phyloP scores from a whole-genome alignment of 2,888 invertebrate genomes.

The Mesodorylaimus sp. region DNA sequence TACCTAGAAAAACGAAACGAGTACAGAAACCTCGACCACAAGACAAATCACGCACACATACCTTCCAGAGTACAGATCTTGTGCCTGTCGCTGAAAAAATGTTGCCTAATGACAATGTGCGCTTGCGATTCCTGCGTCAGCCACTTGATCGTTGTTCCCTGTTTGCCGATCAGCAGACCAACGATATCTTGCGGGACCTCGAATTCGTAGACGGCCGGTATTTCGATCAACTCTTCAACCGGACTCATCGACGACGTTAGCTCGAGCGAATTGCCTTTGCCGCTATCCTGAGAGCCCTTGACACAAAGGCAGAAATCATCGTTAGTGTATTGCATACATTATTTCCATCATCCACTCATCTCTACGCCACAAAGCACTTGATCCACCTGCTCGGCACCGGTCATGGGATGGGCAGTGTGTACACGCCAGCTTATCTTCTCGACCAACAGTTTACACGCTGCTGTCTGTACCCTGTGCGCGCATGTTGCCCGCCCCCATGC shows the following conservation, averaged over 20 bases:
- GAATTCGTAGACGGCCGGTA: conserved; percentile 27
- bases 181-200: conserved; percentile 29
- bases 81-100: conserved; percentile 3
- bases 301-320: neutral
- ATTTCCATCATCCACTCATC: too few relatives aligned
- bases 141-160: conserved; percentile 26
- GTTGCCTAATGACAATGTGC: conserved; percentile 8
- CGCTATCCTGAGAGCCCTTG: conserved; percentile 10
- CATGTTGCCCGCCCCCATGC: too few relatives aligned
- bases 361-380: too few relatives aligned
- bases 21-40: conserved; percentile 1
- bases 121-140: conserved; percentile 6
- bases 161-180: conserved; percentile 26
- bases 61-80: conserved; percentile 27
- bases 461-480: too few relatives aligned
- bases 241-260: conserved; percentile 1
- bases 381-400: too few relatives aligned
- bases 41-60: neutral
- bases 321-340: too few relatives aligned
- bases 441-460: too few relatives aligned
- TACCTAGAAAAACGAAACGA: conserved; percentile 17
- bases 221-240: conserved; percentile 2
- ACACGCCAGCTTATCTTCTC: too few relatives aligned
- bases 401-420: too few relatives aligned
- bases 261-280: conserved; percentile 8